These are phyloP conservation scores for Psittacula cyanocephala DNA, from an alignment of 2,113 vertebrate genomes.

Conservation along the genomic window DNA sequence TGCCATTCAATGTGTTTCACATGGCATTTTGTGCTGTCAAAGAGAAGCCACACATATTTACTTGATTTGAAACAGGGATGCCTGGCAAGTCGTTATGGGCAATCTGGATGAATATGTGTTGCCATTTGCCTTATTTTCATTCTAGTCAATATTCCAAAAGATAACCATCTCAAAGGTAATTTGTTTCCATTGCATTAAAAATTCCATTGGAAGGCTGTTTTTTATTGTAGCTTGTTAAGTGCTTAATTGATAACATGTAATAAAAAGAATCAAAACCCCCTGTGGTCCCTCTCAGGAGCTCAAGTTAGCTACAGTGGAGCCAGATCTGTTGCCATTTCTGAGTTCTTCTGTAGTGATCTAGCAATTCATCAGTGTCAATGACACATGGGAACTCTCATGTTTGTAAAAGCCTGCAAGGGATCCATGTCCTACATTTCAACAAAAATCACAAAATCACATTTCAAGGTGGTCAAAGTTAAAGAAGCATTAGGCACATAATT, in stretches of 20 bases:
- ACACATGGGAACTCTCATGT: slow-evolving; percentile 40
- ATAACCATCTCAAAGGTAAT: slow-evolving; percentile 56
- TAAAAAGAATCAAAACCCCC: slow-evolving; percentile 31
- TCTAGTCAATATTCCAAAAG: slow-evolving; percentile 34
- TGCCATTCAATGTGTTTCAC: slow-evolving; percentile 18
- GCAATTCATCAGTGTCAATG: slow-evolving; percentile 53
- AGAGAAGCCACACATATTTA: slow-evolving; percentile 30
- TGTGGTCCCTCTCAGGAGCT: slow-evolving; percentile 51
- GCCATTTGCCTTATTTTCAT: slow-evolving; percentile 45
- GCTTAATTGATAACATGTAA: slow-evolving; percentile 62
- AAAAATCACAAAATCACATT: slow-evolving; percentile 56
- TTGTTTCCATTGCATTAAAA: slow-evolving; percentile 60
- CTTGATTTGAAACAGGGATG: slow-evolving; percentile 67
- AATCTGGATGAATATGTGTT: slow-evolving; percentile 37
- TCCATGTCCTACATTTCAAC: slow-evolving; percentile 53
- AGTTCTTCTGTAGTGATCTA: slow-evolving; percentile 49
- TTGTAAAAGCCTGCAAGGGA: slow-evolving; percentile 55
- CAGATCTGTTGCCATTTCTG: slow-evolving; percentile 27
- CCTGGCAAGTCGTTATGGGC: neutral
- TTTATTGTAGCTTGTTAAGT: slow-evolving; percentile 61
- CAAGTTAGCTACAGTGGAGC: slow-evolving; percentile 20
- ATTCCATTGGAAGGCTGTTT: slow-evolving; percentile 60
- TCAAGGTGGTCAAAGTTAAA: slow-evolving; percentile 58
- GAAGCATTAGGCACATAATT: slow-evolving; percentile 40
- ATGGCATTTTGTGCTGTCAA: neutral